Evolutionary conservation across 2,797 vertebrate genomes (phyloP).

Genomic region (Gymnopithys bicolor): DNA sequence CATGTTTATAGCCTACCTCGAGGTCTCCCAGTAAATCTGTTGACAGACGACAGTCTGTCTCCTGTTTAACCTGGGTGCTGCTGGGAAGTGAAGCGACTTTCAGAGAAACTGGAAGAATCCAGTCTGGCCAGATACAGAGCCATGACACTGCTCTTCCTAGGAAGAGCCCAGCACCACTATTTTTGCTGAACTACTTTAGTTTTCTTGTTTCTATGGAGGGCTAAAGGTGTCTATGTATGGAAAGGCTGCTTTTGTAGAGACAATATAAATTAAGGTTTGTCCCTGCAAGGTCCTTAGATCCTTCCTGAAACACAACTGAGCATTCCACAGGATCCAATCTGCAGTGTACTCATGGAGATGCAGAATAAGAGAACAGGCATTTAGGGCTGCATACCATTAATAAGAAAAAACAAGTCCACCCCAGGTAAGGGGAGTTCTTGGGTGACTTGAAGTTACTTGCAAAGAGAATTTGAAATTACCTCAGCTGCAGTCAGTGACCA

Average conservation of each 20-base stretch:
- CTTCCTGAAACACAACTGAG: not conserved
- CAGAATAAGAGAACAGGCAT: not conserved
- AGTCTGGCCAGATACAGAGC: not conserved
- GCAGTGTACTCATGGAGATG: not conserved
- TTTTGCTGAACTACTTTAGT: not conserved
- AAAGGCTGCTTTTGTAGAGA: not conserved
- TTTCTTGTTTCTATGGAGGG: not conserved
- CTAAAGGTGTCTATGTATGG: not conserved
- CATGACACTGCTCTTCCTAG: not conserved
- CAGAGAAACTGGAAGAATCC: not conserved
- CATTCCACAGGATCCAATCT: not conserved
- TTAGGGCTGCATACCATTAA: not conserved
- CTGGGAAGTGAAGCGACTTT: not conserved
- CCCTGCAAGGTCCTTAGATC: not conserved
- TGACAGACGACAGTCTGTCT: not conserved
- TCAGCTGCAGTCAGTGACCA: not conserved
- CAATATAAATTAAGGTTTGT: not conserved
- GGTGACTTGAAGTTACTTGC: conserved; percentile 8
- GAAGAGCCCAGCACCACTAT: not conserved
- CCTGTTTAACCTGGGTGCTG: not conserved
- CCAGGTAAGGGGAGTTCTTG: not conserved
- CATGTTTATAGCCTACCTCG: not conserved
- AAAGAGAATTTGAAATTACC: conserved; percentile 20
- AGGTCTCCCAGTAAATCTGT: not conserved
- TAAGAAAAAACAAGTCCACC: not conserved